Conservation (phyloP, 2,113 vertebrate species). For the Grammomys surdaster region DNA sequence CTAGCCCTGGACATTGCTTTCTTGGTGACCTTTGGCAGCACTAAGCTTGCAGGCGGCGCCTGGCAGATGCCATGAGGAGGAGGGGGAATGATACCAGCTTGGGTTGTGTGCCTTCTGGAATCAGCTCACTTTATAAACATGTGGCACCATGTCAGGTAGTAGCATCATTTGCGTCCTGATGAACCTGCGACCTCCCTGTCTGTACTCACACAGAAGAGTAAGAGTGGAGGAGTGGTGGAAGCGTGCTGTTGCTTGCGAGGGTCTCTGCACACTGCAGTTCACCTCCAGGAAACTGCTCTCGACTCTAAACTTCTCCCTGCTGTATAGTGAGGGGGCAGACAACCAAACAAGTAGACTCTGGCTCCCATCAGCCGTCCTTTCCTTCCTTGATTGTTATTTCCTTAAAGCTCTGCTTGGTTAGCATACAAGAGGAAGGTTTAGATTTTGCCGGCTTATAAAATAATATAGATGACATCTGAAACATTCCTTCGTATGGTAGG, state of each 20-base stretch:
- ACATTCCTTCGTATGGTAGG: slow-evolving; percentile 54
- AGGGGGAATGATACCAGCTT: not conserved
- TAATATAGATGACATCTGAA: slow-evolving; percentile 37
- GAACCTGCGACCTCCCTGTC: slow-evolving; percentile 10
- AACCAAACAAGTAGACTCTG: not conserved
- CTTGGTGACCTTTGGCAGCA: not conserved
- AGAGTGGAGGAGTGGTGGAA: not conserved
- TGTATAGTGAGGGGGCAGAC: not conserved
- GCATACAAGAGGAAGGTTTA: not conserved
- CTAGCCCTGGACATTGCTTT: not conserved
- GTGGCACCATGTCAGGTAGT: slow-evolving; percentile 3
- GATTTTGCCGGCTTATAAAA: slow-evolving; percentile 58
- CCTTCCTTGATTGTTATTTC: slow-evolving; percentile 66
- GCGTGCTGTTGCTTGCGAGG: not conserved
- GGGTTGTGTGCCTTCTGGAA: slow-evolving; percentile 33
- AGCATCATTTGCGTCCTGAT: not conserved
- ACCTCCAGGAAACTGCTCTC: slow-evolving; percentile 1
- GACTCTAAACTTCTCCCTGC: not conserved
- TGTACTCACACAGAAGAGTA: not conserved
- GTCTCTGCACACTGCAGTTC: not conserved
- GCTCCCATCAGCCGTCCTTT: slow-evolving; percentile 50
- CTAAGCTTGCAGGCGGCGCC: slow-evolving; percentile 34
- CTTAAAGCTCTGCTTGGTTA: slow-evolving; percentile 51
- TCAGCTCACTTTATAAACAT: slow-evolving; percentile 8
- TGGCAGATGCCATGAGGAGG: not conserved